These are phyloP conservation scores for Sebastes diploproa DNA, from an alignment of 2,797 vertebrate genomes.

Conservation along the genomic window DNA sequence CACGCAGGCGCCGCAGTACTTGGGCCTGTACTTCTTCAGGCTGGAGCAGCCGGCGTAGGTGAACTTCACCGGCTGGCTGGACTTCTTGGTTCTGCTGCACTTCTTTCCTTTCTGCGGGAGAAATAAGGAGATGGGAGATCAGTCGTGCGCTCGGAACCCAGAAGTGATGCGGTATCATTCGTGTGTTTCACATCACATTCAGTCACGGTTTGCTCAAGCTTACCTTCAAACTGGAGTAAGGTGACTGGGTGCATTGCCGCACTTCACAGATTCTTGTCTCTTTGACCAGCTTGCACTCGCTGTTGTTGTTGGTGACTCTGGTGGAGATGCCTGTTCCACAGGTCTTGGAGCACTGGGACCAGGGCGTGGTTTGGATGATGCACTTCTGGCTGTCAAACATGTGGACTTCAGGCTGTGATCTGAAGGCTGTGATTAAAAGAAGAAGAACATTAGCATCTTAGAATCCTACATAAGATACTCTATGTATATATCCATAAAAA, in stretches of 20 bases:
- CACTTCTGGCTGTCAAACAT: constrained; percentile 91
- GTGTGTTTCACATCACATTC: neutral
- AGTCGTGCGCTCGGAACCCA: constrained; percentile 22
- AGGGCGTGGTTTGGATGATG: constrained; percentile 95
- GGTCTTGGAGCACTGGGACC: constrained; percentile 97
- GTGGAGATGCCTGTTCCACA: constrained; percentile 97
- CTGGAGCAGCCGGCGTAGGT: constrained; percentile 94
- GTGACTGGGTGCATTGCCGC: constrained; percentile 91
- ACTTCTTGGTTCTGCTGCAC: constrained; percentile 94
- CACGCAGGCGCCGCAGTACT: constrained; percentile 94
- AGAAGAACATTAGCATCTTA: constrained; percentile 39
- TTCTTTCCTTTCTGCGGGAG: constrained; percentile 94
- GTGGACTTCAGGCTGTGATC: constrained; percentile 86
- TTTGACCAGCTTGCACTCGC: constrained; percentile 92
- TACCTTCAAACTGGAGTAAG: constrained; percentile 93
- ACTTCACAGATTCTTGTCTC: constrained; percentile 97
- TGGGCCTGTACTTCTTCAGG: constrained; percentile 94
- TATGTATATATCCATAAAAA: neutral
- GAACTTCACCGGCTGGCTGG: constrained; percentile 88
- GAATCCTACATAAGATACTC: neutral
- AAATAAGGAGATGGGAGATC: constrained; percentile 4
- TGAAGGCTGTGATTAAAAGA: constrained; percentile 84
- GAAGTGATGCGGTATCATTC: neutral
- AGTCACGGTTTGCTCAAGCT: constrained; percentile 40
- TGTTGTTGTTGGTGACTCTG: constrained; percentile 95